Evolutionary conservation across 2,113 vertebrate species (phyloP).

Genomic region (Microtus pennsylvanicus): DNA sequence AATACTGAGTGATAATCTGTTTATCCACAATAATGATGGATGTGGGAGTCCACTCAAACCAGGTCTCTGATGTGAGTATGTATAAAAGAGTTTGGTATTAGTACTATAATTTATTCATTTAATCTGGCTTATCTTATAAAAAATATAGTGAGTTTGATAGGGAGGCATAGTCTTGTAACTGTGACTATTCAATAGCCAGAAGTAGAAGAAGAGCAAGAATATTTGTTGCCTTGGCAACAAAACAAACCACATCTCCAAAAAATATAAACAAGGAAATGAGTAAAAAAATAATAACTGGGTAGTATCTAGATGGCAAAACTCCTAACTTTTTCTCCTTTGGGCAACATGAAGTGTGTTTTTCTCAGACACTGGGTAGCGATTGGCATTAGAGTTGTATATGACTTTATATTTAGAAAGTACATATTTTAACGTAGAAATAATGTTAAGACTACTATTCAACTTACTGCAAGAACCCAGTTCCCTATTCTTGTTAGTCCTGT

Average conservation of each 20-base stretch:
- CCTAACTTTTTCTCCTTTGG: not conserved
- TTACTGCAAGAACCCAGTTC: not conserved
- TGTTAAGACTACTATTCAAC: conserved; percentile 54
- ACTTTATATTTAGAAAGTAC: conserved; percentile 2
- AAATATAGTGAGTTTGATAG: not conserved
- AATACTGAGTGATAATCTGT: not conserved
- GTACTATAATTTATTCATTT: not conserved
- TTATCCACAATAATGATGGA: not conserved
- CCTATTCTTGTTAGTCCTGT: conserved; percentile 26
- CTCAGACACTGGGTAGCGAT: not conserved
- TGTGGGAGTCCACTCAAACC: not conserved
- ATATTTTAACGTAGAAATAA: not conserved
- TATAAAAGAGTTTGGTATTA: not conserved
- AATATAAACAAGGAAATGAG: not conserved
- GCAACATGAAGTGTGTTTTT: not conserved
- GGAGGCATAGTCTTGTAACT: not conserved
- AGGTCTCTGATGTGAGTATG: not conserved
- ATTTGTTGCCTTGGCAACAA: not conserved
- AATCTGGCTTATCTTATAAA: not conserved
- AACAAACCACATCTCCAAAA: not conserved
- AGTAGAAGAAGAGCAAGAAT: not conserved
- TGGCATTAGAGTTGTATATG: conserved; percentile 24
- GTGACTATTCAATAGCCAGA: not conserved
- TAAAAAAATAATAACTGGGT: not conserved
- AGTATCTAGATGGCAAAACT: not conserved